A percentile compares a stretch with the other conserved stretches of the same genome.
These are phyloP conservation scores for Cuniculus paca DNA, from an alignment of 2,797 vertebrate genomes.

Conservation along the genomic window DNA sequence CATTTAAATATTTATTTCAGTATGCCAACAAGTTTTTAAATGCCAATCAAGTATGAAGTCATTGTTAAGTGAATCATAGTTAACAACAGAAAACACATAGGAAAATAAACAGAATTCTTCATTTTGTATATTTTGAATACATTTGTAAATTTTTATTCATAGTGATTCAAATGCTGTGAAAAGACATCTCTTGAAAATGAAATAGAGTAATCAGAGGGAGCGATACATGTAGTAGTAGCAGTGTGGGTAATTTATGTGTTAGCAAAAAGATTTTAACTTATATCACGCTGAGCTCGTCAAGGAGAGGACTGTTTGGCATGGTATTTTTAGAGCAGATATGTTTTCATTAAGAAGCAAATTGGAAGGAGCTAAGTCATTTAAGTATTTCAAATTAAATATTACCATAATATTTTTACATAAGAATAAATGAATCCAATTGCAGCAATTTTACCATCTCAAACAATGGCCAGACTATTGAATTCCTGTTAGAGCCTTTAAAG, in stretches of 20 bases:
- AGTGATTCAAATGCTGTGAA: constrained; percentile 62
- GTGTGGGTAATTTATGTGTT: constrained; percentile 70
- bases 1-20: background rate
- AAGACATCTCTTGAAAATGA: constrained; percentile 70
- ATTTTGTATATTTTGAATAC: constrained; percentile 52
- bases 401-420: constrained; percentile 61
- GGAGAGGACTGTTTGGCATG: constrained; percentile 29
- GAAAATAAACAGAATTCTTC: background rate
- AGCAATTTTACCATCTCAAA: constrained; percentile 68
- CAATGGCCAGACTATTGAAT: constrained; percentile 66
- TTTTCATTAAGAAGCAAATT: constrained; percentile 71
- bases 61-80: background rate
- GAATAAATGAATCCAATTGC: constrained; percentile 72
- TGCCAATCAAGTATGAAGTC: background rate
- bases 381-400: constrained; percentile 76
- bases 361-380: constrained; percentile 70
- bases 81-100: background rate
- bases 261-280: constrained; percentile 65
- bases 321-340: constrained; percentile 61
- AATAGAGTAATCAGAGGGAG: constrained; percentile 60
- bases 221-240: background rate
- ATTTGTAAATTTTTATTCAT: constrained; percentile 49
- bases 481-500: constrained; percentile 69
- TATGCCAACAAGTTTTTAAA: background rate
- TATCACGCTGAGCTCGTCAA: constrained; percentile 66